These are phyloP conservation scores for Diadegma fenestrale DNA, from an alignment of 2,888 invertebrate genomes.

Conservation along the genomic window DNA sequence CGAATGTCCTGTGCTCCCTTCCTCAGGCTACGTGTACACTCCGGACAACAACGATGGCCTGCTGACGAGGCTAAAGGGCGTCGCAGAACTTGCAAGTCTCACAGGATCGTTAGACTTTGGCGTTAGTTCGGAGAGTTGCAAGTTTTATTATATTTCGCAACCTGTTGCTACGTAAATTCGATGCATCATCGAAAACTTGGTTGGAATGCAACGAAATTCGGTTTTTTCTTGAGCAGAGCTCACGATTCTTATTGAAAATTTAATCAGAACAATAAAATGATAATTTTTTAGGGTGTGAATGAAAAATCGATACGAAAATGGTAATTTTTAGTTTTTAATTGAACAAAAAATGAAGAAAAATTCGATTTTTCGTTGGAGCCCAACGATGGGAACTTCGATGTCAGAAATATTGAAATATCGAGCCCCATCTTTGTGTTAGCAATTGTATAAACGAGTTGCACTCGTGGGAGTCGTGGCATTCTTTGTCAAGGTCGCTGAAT, in stretches of 20 bases:
- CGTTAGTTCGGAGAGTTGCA: background rate
- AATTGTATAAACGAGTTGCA: slow-evolving; percentile 15
- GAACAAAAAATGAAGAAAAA: too few relatives aligned
- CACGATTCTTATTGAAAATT: too few relatives aligned
- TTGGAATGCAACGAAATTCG: too few relatives aligned
- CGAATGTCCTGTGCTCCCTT: slow-evolving; percentile 35
- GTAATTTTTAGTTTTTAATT: too few relatives aligned
- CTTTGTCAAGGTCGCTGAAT: slow-evolving; percentile 73
- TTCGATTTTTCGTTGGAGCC: too few relatives aligned
- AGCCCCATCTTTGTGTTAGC: background rate
- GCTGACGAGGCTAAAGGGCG: slow-evolving; percentile 2
- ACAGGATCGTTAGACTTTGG: background rate
- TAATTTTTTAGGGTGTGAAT: too few relatives aligned
- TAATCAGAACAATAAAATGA: too few relatives aligned
- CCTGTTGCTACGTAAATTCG: background rate
- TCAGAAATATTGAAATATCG: too few relatives aligned
- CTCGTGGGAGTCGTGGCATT: slow-evolving; percentile 70
- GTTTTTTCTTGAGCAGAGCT: too few relatives aligned
- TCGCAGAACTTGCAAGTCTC: background rate
- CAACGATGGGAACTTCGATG: too few relatives aligned
- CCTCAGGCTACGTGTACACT: slow-evolving; percentile 25
- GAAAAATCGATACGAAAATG: too few relatives aligned
- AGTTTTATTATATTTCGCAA: background rate
- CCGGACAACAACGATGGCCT: slow-evolving; percentile 14
- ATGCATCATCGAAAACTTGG: too few relatives aligned